Conservation (phyloP, 1,140 invertebrate genomes). For the Holotrichia oblita region DNA sequence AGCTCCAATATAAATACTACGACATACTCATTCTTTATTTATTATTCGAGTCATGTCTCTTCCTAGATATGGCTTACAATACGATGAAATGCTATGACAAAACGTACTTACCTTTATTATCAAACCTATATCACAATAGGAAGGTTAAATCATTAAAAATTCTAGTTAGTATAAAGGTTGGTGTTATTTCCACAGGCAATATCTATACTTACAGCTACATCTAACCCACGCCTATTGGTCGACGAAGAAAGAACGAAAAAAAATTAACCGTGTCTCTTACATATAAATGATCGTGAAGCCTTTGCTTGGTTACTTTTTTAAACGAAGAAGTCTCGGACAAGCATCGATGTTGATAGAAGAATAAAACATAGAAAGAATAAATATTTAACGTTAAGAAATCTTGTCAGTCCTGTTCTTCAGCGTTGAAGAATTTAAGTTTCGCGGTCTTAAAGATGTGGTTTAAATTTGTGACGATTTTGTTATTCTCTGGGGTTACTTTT, state of each 20-base stretch:
- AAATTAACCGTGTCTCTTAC: constrained; percentile 6
- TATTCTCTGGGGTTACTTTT: not conserved
- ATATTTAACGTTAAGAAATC: not conserved
- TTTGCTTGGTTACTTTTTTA: not conserved
- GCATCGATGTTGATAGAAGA: not conserved
- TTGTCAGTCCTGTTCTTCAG: not conserved
- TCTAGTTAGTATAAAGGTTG: not conserved
- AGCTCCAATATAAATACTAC: not conserved
- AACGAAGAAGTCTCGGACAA: constrained; percentile 6
- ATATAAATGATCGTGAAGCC: not conserved
- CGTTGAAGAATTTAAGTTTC: not conserved
- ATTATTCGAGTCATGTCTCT: not conserved
- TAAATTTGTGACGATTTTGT: not conserved
- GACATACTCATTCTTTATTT: not conserved
- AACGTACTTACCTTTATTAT: not conserved
- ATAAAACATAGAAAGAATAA: not conserved
- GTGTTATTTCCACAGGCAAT: not conserved
- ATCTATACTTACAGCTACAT: too few relatives aligned
- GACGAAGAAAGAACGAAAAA: constrained; percentile 7
- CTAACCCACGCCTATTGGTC: not conserved
- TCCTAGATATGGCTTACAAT: constrained; percentile 7
- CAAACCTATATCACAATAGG: not conserved
- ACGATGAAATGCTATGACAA: not conserved
- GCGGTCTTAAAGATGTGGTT: not conserved
- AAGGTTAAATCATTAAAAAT: not conserved